Evolutionary conservation across 2,888 invertebrate genomes (phyloP), one percentile per base, ranked within the genome.

Genomic region (Bombylius major): DNA sequence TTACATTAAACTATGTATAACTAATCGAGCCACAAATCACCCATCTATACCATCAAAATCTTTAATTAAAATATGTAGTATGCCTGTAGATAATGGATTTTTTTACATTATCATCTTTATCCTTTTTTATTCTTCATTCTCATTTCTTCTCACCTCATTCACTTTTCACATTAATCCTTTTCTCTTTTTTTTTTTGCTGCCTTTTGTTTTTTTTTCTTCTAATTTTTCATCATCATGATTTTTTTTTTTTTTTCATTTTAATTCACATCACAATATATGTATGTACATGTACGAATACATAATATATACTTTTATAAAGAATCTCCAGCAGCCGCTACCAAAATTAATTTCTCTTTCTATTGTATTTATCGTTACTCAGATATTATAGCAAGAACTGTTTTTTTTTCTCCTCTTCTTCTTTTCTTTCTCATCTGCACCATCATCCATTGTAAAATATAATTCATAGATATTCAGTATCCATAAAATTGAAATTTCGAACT

Each of bases 11-110:
- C 55, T 51, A 45, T n/a, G n/a, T n/a, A n/a, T 36, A 42, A 55
- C 50, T 55, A 55, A 56, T 56, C 56, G 56, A 47, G 50, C 52
- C 51, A 56, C 51, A 56, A 56, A 56, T 56, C 52, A 56, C 52
- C 52, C 56, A 52, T 42, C 39, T 52, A 48, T 50, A 52, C 52
- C 56, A 52, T 42, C 39, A 51, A 48, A 53, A 52, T 50, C 52
- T 53, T 53, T 56, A 56, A 56, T 56, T 56, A 56, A 56, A 56
- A 56, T 56, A 56, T 45, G 52, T 48, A 23, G 23, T 23, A 23
- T 42, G 39, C 39, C 39, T 42, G 39, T 42, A 11, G 12, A 46
- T 14, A 46, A 46, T 46, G 46, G n/a, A 7, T 5, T 46, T 46
- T 23, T 46, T 44, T 5, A 13, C 13, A 44, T 13, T 5, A 9